Conservation (phyloP, 2,113 vertebrate species). For the Atractosteus spatula region DNA sequence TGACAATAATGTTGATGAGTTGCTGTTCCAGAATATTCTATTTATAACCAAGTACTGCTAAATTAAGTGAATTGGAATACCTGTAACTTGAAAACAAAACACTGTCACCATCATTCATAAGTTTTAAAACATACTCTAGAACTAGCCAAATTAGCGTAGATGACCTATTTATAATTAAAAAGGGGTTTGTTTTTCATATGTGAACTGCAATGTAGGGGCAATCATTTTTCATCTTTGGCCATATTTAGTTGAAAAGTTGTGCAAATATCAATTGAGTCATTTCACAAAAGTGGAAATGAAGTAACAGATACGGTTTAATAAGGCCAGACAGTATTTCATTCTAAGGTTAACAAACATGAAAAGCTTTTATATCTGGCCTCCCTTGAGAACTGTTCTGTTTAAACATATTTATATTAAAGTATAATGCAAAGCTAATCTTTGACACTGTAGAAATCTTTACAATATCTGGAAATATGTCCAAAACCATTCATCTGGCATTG, state of each 20-base stretch:
- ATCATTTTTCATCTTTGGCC: neutral
- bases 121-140: neutral
- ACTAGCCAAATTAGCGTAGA: neutral
- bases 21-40: no score
- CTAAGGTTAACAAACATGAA: conserved; percentile 36
- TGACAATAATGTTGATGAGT: no score
- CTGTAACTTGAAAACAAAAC: neutral
- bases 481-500: neutral
- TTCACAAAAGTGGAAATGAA: conserved; percentile 8
- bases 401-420: neutral
- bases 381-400: conserved; percentile 8
- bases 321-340: conserved; percentile 45
- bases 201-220: neutral
- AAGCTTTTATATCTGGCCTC: neutral
- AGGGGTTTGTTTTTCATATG: neutral
- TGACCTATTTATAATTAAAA: neutral
- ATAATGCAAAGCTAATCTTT: conserved; percentile 8
- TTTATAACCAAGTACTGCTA: neutral
- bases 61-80: neutral
- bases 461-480: neutral
- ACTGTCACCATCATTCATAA: neutral
- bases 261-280: neutral
- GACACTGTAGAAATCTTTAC: neutral
- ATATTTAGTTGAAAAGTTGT: neutral
- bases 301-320: conserved; percentile 19